Percentiles rank a stretch among this genome's conserved stretches.
These are phyloP conservation scores for Lomographa bimaculata DNA, from an alignment of 2,888 invertebrate species.

Conservation along the genomic window DNA sequence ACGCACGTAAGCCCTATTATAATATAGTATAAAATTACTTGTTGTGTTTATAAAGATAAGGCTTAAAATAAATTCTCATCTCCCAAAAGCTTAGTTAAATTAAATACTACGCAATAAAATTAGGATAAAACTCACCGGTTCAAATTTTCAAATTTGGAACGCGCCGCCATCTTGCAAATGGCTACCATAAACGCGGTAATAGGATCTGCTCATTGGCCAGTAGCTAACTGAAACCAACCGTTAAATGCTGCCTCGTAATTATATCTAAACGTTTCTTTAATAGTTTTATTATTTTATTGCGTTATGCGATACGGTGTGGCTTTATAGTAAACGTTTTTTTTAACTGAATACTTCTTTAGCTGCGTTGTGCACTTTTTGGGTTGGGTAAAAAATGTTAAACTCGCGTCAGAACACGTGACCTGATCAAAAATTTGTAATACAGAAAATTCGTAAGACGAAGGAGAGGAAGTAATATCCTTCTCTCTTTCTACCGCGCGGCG, in stretches of 20 bases:
- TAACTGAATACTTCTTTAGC: too few species aligned
- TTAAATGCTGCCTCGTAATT: constrained; percentile 38
- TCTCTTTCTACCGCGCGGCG: too few species aligned
- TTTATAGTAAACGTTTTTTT: too few species aligned
- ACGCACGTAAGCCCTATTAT: too few species aligned
- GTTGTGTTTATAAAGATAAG: too few species aligned
- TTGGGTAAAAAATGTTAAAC: too few species aligned
- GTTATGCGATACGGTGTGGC: constrained; percentile 6
- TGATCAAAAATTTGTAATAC: too few species aligned
- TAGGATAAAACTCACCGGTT: constrained; percentile 72
- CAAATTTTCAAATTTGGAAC: constrained; percentile 71
- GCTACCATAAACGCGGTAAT: constrained; percentile 73
- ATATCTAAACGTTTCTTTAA: constrained; percentile 13
- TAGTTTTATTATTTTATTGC: constrained; percentile 29
- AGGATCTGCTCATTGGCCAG: constrained; percentile 74
- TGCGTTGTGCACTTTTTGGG: too few species aligned
- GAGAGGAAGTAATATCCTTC: too few species aligned
- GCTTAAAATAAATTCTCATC: constrained; percentile 13
- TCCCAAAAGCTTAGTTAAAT: constrained; percentile 24
- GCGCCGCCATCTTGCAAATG: constrained; percentile 73
- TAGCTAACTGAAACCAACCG: constrained; percentile 73
- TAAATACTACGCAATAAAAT: constrained; percentile 56
- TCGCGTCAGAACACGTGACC: too few species aligned
- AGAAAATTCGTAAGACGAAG: too few species aligned
- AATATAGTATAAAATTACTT: too few species aligned